Base-by-base conservation (phyloP, 2,797 vertebrate species). In the Sebastes hubbsi region DNA sequence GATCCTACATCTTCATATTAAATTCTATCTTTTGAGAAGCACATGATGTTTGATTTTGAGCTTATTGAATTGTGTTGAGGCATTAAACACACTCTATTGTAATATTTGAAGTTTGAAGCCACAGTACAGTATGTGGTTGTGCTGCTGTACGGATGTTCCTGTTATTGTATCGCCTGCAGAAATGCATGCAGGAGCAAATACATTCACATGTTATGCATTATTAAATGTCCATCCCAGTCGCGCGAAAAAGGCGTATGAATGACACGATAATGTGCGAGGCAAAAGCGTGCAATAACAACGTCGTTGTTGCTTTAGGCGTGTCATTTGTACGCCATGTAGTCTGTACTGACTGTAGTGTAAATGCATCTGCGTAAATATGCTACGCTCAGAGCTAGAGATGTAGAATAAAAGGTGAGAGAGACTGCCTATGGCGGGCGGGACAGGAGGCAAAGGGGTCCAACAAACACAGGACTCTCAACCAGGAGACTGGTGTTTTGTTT, bases 351-450 rank as follows among this genome's bases (percentile, higher is more conserved):
- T 20, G 18, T 20, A 49, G 7, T 49, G 46, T 49, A 49, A 49
- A 49, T 49, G 46, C 46, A 49, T 49, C 7, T 3, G 4, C 0
- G 18, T 49, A 49, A 20, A 9, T 49, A 20, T 49, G 18, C 0
- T 0, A 20, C 8, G 8, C 46, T 49, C 46, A 49, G 18, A 49
- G 46, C 18, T 20, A 20, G 46, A 4, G 46, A 49, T 2, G 46
- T 18, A 49, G 46, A 49, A 49, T 46, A 46, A 46, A 1, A 46
- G 8, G 42, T 18, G 42, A 46, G 42, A 18, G 8, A 46, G 16
- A 46, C 42, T 1, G 0, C 42, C 3, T 46, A 46, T 46, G 0
- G 42, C 3, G 16, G 1, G 1, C 6, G 3, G 0, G 42, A 46
- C 0, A 3, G 42, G 42, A 16, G 14, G 38, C 14, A 3, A 18